Evolutionary conservation across 1,140 invertebrate genomes (phyloP).

Genomic region (Chelonus insularis): DNA sequence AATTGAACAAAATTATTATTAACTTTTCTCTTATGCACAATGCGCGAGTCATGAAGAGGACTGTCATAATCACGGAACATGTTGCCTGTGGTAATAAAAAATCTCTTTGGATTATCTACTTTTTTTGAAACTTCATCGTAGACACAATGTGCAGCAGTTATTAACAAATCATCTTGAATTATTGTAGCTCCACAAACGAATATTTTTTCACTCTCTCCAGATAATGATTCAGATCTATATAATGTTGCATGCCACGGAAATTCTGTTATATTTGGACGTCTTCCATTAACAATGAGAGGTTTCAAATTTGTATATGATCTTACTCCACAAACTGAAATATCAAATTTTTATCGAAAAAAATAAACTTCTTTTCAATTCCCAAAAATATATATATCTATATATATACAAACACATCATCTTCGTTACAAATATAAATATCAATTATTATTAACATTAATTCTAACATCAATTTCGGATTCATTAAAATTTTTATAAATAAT

Average conservation of each 20-base stretch:
- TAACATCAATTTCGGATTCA: conserved; percentile 24
- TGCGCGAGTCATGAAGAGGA: conserved; percentile 30
- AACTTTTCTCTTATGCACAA: conserved; percentile 41
- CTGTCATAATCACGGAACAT: conserved; percentile 48
- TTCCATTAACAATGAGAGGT: conserved; percentile 45
- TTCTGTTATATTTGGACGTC: conserved; percentile 37
- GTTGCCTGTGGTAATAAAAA: conserved; percentile 46
- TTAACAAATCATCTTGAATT: conserved; percentile 43
- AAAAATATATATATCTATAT: no score
- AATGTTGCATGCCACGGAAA: conserved; percentile 57
- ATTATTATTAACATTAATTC: conserved; percentile 31
- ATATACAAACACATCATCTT: no score
- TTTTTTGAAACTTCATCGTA: conserved; percentile 36
- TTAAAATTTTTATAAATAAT: conserved; percentile 20
- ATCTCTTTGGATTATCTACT: conserved; percentile 30
- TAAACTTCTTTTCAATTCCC: no score
- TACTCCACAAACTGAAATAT: conserved; percentile 49
- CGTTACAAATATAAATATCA: conserved; percentile 47
- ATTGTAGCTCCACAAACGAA: conserved; percentile 54
- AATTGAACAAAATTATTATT: background rate
- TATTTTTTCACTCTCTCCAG: conserved; percentile 32
- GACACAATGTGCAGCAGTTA: conserved; percentile 57
- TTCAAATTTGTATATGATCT: background rate
- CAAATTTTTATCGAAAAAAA: conserved; percentile 34
- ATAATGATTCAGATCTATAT: conserved; percentile 33